Conservation (phyloP, 1,140 invertebrate genomes). For the Pachyrhynchus sulphureomaculatus region DNA sequence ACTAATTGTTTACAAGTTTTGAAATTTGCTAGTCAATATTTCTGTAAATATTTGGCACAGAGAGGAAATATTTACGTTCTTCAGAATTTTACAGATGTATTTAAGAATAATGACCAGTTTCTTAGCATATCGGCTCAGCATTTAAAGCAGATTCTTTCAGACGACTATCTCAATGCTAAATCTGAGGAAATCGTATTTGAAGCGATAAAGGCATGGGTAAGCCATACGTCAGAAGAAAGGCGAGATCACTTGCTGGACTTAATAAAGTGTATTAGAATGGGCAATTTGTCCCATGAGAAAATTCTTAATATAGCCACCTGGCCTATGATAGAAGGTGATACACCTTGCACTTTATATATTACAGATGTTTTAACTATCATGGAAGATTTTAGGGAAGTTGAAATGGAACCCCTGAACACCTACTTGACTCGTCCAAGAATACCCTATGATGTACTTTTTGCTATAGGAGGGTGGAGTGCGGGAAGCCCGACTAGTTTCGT, state of each 20-base stretch:
- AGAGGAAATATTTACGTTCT: constrained; percentile 57
- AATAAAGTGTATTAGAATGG: constrained; percentile 57
- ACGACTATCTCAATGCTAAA: constrained; percentile 66
- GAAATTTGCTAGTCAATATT: constrained; percentile 70
- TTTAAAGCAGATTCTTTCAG: constrained; percentile 57
- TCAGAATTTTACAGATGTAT: constrained; percentile 55
- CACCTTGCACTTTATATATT: constrained; percentile 43
- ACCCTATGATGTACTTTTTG: constrained; percentile 70
- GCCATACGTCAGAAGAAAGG: constrained; percentile 55
- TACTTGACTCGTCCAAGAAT: constrained; percentile 64
- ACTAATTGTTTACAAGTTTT: constrained; percentile 60
- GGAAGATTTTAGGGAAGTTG: constrained; percentile 53
- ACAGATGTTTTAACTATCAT: constrained; percentile 38
- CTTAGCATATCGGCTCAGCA: constrained; percentile 56
- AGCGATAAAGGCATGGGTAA: constrained; percentile 65
- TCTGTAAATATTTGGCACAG: constrained; percentile 60
- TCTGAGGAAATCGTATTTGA: constrained; percentile 70
- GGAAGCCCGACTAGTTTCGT: constrained; percentile 76
- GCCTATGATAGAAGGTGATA: constrained; percentile 56
- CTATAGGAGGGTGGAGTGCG: constrained; percentile 76
- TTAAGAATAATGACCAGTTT: constrained; percentile 59
- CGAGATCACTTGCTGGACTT: constrained; percentile 58
- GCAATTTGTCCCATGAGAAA: constrained; percentile 28
- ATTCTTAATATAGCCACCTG: constrained; percentile 49
- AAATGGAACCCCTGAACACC: constrained; percentile 56